Conservation (phyloP, 2,888 invertebrate genomes). For the Odontocerum albicorne region DNA sequence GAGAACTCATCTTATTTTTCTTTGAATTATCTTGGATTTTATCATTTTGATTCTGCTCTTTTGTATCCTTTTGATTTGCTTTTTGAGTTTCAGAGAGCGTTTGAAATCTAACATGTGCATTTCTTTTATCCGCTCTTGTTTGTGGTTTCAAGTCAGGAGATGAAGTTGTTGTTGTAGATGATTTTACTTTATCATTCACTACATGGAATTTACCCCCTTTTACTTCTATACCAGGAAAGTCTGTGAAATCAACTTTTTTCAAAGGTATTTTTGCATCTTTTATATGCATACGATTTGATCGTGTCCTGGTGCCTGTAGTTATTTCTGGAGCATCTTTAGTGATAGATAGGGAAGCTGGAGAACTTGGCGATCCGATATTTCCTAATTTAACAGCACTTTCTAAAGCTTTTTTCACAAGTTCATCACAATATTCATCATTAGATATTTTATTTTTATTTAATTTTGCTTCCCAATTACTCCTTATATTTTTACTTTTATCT, state of each 20-base stretch:
- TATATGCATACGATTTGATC: too few species aligned
- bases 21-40: conserved; percentile 8
- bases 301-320: too few species aligned
- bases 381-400: conserved; percentile 41
- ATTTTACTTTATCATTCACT: background rate
- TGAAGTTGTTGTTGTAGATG: too few species aligned
- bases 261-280: too few species aligned
- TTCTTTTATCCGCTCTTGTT: background rate
- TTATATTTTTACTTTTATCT: conserved; percentile 39
- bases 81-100: too few species aligned
- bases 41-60: conserved; percentile 3
- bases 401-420: conserved; percentile 53
- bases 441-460: conserved; percentile 50
- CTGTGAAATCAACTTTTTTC: background rate
- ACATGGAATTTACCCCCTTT: conserved; percentile 11
- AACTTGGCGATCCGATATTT: too few species aligned
- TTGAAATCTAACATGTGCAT: background rate
- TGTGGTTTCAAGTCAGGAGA: too few species aligned
- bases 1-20: conserved; percentile 15
- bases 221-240: conserved; percentile 20
- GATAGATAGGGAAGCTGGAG: background rate
- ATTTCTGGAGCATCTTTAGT: background rate
- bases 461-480: conserved; percentile 50
- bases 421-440: conserved; percentile 55
- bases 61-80: conserved; percentile 4